Conservation (phyloP, 2,113 vertebrate species). For the Siphamia tubifer region DNA sequence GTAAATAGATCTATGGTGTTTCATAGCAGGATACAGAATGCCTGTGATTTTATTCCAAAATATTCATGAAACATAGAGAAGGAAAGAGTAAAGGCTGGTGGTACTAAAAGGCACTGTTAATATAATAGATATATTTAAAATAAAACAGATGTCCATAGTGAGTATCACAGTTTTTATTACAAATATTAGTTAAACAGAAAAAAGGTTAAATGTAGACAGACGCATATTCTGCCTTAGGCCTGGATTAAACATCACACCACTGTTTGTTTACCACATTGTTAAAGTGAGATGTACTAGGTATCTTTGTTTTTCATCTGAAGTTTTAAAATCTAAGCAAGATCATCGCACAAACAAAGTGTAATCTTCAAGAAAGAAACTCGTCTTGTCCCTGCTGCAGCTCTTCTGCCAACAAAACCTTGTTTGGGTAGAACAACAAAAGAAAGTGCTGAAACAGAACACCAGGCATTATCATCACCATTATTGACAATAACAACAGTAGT, state of each 20-base stretch:
- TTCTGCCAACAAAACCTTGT: slow-evolving; percentile 50
- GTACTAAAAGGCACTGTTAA: no score
- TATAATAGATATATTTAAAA: slow-evolving; percentile 62
- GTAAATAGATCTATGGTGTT: no score
- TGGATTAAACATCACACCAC: slow-evolving; percentile 26
- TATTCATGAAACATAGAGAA: no score
- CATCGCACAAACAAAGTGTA: slow-evolving; percentile 44
- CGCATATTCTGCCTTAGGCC: slow-evolving; percentile 21
- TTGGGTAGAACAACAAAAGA: slow-evolving; percentile 52
- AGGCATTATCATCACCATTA: slow-evolving; percentile 63
- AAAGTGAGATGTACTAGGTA: slow-evolving; percentile 30
- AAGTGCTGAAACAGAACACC: slow-evolving; percentile 53
- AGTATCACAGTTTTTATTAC: slow-evolving; percentile 34
- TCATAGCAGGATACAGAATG: no score
- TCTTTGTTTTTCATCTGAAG: slow-evolving; percentile 36
- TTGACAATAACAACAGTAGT: slow-evolving; percentile 62
- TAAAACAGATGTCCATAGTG: slow-evolving; percentile 27
- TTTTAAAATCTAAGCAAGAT: slow-evolving; percentile 37
- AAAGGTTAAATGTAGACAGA: slow-evolving; percentile 30
- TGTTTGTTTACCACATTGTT: slow-evolving; percentile 38
- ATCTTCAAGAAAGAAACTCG: slow-evolving; percentile 11
- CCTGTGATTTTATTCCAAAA: no score
- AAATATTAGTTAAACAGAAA: slow-evolving; percentile 57
- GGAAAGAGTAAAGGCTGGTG: no score
- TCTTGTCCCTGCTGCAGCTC: slow-evolving; percentile 34